Percentiles rank a stretch among this genome's conserved stretches.
phyloP scores from a whole-genome alignment of 2,888 invertebrate species.

The Lepidochitona cinerea region DNA sequence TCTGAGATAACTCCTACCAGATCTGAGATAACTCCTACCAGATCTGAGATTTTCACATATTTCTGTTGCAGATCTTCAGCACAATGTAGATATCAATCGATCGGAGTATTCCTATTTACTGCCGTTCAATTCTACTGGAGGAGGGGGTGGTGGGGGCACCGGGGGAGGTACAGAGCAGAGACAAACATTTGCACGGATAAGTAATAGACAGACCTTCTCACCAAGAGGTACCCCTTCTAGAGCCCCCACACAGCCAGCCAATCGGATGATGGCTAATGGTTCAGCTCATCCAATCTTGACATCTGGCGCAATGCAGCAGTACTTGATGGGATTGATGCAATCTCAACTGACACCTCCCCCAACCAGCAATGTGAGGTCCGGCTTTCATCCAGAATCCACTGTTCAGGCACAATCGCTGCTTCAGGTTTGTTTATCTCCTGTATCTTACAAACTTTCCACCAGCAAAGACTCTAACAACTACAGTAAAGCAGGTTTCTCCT shows the following conservation, averaged over 20 bases:
- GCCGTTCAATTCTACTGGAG: background rate
- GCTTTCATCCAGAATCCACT: too few relatives aligned
- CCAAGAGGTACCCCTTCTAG: background rate
- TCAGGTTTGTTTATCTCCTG: too few relatives aligned
- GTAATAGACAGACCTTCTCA: background rate
- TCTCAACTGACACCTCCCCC: background rate
- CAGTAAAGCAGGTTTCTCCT: too few relatives aligned
- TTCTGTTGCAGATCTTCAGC: constrained; percentile 78
- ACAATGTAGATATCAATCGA: constrained; percentile 77
- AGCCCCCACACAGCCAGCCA: background rate
- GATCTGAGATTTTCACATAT: background rate
- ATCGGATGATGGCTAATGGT: background rate
- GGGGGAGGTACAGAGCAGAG: background rate
- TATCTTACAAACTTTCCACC: too few relatives aligned
- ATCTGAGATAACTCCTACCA: too few relatives aligned
- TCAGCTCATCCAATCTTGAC: background rate
- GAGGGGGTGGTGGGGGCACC: background rate
- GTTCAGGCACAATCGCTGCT: too few relatives aligned
- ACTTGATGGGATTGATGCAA: background rate
- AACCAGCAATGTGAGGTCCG: too few relatives aligned
- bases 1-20: too few relatives aligned
- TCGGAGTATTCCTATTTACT: background rate
- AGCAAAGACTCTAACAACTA: too few relatives aligned
- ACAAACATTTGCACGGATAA: background rate
- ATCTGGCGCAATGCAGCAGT: background rate